A percentile compares a stretch with the other conserved stretches of the same genome.
Evolutionary conservation across 2,888 invertebrate species (phyloP).

Genomic region (Pandemis cinnamomeana): DNA sequence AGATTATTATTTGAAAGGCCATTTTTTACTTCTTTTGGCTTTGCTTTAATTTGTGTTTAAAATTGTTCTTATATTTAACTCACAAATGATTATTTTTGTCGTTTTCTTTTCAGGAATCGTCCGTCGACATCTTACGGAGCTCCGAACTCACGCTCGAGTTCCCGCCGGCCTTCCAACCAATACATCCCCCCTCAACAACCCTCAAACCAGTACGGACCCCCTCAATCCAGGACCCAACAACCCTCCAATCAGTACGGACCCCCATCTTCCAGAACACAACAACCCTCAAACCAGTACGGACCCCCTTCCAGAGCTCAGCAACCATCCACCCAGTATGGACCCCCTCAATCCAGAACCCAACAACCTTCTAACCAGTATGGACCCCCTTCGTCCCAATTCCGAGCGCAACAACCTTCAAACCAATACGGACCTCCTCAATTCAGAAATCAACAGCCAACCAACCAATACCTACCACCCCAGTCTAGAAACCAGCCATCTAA

Average conservation of each 20-base stretch:
- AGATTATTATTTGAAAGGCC: too few species aligned
- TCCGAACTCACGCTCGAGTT: conserved; percentile 50
- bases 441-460: conserved; percentile 43
- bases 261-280: conserved; percentile 7
- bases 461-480: conserved; percentile 45
- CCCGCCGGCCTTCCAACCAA: conserved; percentile 45
- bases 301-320: conserved; percentile 22
- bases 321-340: conserved; percentile 37
- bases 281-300: conserved; percentile 22
- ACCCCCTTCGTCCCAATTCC: conserved; percentile 7
- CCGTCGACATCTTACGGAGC: conserved; percentile 74
- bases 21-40: too few species aligned
- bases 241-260: conserved; percentile 41
- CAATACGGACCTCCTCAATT: conserved; percentile 38
- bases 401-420: conserved; percentile 40
- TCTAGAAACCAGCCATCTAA: conserved; percentile 42
- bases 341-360: conserved; percentile 15
- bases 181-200: conserved; percentile 42
- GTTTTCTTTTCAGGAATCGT: conserved; percentile 55
- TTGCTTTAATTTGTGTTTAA: too few species aligned
- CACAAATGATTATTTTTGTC: background rate
- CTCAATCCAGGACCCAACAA: conserved; percentile 28
- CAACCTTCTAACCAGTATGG: conserved; percentile 45
- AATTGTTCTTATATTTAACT: too few species aligned
- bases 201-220: conserved; percentile 37